Base-by-base conservation (phyloP, 2,888 invertebrate species). In the Temnothorax unifasciatus region DNA sequence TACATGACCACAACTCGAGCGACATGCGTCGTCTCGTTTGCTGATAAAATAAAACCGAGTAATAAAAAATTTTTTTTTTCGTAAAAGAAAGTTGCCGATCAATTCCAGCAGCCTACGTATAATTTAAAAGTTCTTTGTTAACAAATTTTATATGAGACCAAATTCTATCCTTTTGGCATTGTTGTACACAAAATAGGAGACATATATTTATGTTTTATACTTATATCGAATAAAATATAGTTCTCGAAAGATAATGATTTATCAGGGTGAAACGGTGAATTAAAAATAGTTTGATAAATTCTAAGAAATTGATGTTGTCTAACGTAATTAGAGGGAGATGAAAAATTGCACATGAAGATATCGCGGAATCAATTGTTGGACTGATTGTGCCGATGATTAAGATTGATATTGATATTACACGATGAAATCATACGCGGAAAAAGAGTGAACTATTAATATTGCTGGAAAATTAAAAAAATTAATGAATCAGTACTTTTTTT, bases 1-100 rank as follows among this genome's bases (percentile, higher is more conserved):
- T 79, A 76, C 52, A 66, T 21, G 18, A 57, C 71, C 21, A 34
- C n/a, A 47, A 71, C 21, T 50, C 73, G 57, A 68, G 52, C 44
- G 29, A 66, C 13, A 11, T 25, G 25, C 66, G 13, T 21, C 15
- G 15, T 63, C 11, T 47, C 47, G 64, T 54, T 71, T 54, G n/a
- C 2, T 21, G 38, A 73, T 73, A 73, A 52, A 54, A 76, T 52
- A 66, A 66, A 47, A 76, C 21, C 21, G 21, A 0, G 13, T 5
- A 47, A 75, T 75, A 50, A 63, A 75, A 61, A 50, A 18, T 2
- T 44, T 47, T 74, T 47, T 74, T 47, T 59, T 41, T 18, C 6
- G 6, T 21, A n/a, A 50, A 64, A 25, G 21, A 76, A 76, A 64
- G 64, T 64, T 5, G n/a, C 21, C 18, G 4, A 25, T 76, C n/a